Base-by-base conservation (phyloP, 2,888 invertebrate genomes). In the Xestia ashworthii region DNA sequence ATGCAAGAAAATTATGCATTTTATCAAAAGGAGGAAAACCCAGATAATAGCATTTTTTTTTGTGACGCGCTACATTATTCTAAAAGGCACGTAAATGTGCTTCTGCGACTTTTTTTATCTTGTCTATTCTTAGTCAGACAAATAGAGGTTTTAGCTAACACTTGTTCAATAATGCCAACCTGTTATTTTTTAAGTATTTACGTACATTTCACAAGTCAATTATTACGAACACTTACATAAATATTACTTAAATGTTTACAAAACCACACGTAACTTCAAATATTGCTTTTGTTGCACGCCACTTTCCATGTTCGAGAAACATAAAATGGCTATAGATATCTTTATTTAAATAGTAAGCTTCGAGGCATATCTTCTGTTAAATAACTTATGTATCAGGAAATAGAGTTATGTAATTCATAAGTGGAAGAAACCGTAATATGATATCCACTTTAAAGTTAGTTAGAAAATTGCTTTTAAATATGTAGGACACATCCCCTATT, bases 351-450 rank as follows among this genome's bases (percentile, higher is more conserved):
- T 67, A 74, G 64, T 74, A 38, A 74, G 71, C 55, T 58, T 81
- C 67, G 58, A 66, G 58, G 72, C 66, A 70, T 67, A 67, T 78
- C 65, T 81, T 81, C 71, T 71, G 81, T 85, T 83, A 83, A 82
- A 83, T 83, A 86, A 88, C 79, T 53, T 78, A 71, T 81, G 77
- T 60, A 82, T 60, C 67, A 84, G 87, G 84, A 88, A 88, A 83
- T 82, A 76, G 67, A 76, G 67, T 88, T 88, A 88, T 71, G 67
- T 88, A 88, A 88, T 71, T 78, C 64, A 25, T 71, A 80, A 66
- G 78, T 83, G 71, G 78, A 81, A 78, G 70, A 80, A 75, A 78
- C 62, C 68, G 73, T 80, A 76, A 76, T 73, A 66, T 58, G 62
- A 62, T 69, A 41, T 76, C 46, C 11, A 83, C 19, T 83, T 73